Evolutionary conservation across 2,113 vertebrate genomes (phyloP).

Genomic region (Noturus placidus): DNA sequence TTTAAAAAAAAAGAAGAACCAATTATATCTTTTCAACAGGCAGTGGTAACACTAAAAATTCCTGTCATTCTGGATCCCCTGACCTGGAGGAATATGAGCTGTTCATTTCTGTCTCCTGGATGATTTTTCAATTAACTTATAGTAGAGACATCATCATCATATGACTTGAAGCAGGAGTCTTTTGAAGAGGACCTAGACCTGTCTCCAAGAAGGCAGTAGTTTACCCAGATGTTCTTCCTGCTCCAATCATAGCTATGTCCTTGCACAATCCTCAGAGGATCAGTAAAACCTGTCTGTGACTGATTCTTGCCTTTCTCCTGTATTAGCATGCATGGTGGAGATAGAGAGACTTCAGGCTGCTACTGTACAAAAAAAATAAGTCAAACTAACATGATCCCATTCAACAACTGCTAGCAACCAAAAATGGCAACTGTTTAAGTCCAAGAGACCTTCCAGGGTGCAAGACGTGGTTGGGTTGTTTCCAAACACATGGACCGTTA

Average conservation of each 20-base stretch:
- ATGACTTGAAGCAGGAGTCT: slow-evolving; percentile 40
- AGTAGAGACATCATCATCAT: background rate
- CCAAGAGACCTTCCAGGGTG: slow-evolving; percentile 12
- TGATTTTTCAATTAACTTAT: background rate
- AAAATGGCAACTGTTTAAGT: slow-evolving; percentile 16
- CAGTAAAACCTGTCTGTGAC: background rate
- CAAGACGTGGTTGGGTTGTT: background rate
- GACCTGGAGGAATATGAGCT: too few species aligned
- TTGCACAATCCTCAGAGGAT: slow-evolving; percentile 14
- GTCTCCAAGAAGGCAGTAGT: background rate
- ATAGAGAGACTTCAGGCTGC: slow-evolving; percentile 45
- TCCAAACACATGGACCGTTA: too few species aligned
- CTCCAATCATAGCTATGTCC: slow-evolving; percentile 30
- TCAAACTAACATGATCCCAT: slow-evolving; percentile 23
- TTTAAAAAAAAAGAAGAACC: too few species aligned
- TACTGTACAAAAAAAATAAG: slow-evolving; percentile 49
- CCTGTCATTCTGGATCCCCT: too few species aligned
- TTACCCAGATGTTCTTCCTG: slow-evolving; percentile 52
- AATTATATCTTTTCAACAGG: too few species aligned
- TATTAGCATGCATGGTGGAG: slow-evolving; percentile 44
- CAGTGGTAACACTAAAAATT: background rate
- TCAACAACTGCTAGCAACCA: background rate
- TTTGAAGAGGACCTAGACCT: slow-evolving; percentile 31
- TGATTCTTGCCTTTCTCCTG: slow-evolving; percentile 40
- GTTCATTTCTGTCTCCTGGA: too few species aligned